phyloP scores from a whole-genome alignment of 2,797 vertebrate species.

The Parauchenoglanis punctatus region DNA sequence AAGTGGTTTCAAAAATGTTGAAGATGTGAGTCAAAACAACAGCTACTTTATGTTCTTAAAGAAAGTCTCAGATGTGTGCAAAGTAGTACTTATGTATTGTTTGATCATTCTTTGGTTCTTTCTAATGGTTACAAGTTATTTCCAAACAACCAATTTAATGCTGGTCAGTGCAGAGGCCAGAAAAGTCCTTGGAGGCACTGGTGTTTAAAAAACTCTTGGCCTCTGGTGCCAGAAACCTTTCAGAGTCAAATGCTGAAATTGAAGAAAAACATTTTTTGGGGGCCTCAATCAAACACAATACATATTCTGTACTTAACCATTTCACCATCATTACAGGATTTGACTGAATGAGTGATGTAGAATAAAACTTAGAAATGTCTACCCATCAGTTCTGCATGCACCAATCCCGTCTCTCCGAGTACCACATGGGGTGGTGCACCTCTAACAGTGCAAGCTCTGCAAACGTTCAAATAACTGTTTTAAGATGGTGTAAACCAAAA shows the following conservation, averaged over 20 bases:
- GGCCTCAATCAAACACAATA: constrained; percentile 9
- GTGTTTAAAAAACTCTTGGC: constrained; percentile 46
- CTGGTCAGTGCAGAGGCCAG: constrained; percentile 32
- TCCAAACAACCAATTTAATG: constrained; percentile 49
- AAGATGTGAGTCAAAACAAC: constrained; percentile 45
- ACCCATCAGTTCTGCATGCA: neutral
- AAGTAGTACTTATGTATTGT: constrained; percentile 42
- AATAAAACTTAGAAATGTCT: neutral
- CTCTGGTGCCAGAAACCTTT: constrained; percentile 28
- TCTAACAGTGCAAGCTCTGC: constrained; percentile 2
- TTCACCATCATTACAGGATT: neutral
- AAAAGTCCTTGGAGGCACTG: constrained; percentile 25
- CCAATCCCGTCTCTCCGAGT: neutral
- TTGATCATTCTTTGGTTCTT: constrained; percentile 35
- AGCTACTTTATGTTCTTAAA: constrained; percentile 46
- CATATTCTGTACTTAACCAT: constrained; percentile 19
- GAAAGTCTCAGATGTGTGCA: constrained; percentile 30
- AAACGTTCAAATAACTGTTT: constrained; percentile 44
- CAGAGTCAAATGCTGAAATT: constrained; percentile 18
- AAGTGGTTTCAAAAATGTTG: constrained; percentile 33
- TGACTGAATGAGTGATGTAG: neutral
- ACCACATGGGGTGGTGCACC: constrained; percentile 3
- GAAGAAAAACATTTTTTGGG: constrained; percentile 20
- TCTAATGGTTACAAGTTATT: constrained; percentile 47
- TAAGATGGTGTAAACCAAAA: constrained; percentile 49